Evolutionary conservation across 2,797 vertebrate species (phyloP), one percentile per base, ranked within the genome.

Genomic region (Myotis findleyi): DNA sequence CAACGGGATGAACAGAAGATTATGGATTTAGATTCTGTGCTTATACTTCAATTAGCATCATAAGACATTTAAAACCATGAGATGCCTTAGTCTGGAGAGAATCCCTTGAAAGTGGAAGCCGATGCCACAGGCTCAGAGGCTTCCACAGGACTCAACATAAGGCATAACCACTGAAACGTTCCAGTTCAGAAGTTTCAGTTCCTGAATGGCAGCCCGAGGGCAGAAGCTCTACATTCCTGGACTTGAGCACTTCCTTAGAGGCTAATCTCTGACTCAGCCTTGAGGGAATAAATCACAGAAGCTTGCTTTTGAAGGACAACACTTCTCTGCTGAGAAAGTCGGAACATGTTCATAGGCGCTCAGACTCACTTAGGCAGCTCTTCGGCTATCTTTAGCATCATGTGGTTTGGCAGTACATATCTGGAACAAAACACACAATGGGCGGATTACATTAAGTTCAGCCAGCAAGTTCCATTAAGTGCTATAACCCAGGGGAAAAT

Each of bases 311-410:
- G 68, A 77, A 72, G 71, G 83, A 25, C 69, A 9, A 11, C 6
- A 11, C 27, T 18, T 75, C 77, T 27, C 72, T 53, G 14, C n/a
- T 69, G 82, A 76, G 36, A 82, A 87, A 90, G 47, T 7, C 3
- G 79, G 38, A n/a, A 18, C 5, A 2, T 0, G 57, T 2, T 47
- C 33, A 7, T 80, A 81, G 38, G 89, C 17, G 7, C 21, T 96
- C 6, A 41, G 72, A 98, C 99, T 99, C 98, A 99, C 99, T 99
- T 99, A 14, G 99, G 99, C 95, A 99, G 98, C 87, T 99, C 99
- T 91, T 99, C 99, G 0, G 99, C 98, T 64, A 99, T 99, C 98
- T 99, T 99, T 85, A 98, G 98, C 97, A 99, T 98, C 99, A 99
- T 99, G 76, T 99, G 99, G 96, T 99, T 99, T 49, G 99, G 99